Percentiles rank a stretch among this genome's conserved stretches.
phyloP scores from a whole-genome alignment of 2,888 invertebrate species.

The Catocala sponsa region DNA sequence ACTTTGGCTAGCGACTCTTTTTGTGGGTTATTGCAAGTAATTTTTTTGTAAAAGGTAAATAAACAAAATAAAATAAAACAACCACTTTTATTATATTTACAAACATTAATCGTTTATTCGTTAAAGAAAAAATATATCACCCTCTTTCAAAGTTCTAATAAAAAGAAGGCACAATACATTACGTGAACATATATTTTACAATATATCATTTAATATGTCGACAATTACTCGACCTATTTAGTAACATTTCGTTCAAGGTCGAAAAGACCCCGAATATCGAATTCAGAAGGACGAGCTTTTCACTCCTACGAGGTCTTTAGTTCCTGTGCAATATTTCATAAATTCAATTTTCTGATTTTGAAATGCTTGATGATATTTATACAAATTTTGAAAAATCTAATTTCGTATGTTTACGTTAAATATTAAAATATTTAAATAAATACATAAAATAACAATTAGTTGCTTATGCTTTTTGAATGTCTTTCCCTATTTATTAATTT shows the following conservation, averaged over 20 bases:
- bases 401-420: not conserved
- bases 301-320: too few species aligned
- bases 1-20: too few species aligned
- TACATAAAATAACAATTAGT: not conserved
- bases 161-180: conserved; percentile 76
- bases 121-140: conserved; percentile 82
- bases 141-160: conserved; percentile 63
- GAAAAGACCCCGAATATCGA: not conserved
- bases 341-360: too few species aligned
- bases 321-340: too few species aligned
- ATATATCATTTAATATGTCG: conserved; percentile 16
- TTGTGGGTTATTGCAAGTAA: too few species aligned
- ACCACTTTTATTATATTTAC: conserved; percentile 75
- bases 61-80: conserved; percentile 37
- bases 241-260: not conserved
- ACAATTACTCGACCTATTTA: not conserved
- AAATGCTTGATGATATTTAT: too few species aligned
- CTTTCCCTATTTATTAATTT: not conserved
- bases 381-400: too few species aligned
- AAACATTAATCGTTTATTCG: conserved; percentile 84
- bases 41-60: too few species aligned
- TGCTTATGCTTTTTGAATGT: too few species aligned
- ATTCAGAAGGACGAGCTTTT: not conserved
- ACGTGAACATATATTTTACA: conserved; percentile 40
- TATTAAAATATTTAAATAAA: not conserved